These are phyloP conservation scores for Cirrhinus mrigala DNA, from an alignment of 2,797 vertebrate genomes.

Conservation along the genomic window DNA sequence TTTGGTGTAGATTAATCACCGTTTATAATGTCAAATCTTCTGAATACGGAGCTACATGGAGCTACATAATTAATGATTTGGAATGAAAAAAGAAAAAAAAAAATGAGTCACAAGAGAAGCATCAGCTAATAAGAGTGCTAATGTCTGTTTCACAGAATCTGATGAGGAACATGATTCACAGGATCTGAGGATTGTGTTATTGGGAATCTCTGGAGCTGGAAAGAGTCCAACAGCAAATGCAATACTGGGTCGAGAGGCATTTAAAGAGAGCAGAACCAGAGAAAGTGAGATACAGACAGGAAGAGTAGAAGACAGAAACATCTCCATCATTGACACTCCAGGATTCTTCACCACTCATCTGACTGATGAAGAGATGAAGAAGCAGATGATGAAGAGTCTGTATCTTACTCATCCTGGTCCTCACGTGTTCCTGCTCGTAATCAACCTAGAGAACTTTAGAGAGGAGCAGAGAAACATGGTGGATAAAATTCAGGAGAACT, in stretches of 20 bases:
- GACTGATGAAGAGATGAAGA: neutral
- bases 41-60: neutral
- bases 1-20: neutral
- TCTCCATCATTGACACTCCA: constrained; percentile 54
- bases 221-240: constrained; percentile 41
- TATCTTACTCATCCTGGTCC: constrained; percentile 1
- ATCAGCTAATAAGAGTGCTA: neutral
- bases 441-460: constrained; percentile 8
- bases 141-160: neutral
- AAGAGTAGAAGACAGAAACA: constrained; percentile 26
- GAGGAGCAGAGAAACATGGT: constrained; percentile 5
- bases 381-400: constrained; percentile 27
- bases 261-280: constrained; percentile 29
- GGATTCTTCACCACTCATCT: constrained; percentile 29
- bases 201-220: constrained; percentile 27
- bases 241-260: constrained; percentile 21
- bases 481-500: constrained; percentile 15
- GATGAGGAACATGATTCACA: neutral
- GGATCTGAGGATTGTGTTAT: constrained; percentile 28
- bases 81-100: neutral
- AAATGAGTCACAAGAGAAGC: neutral
- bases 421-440: neutral
- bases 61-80: neutral
- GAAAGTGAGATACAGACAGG: constrained; percentile 27
- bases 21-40: neutral